A percentile compares a stretch with the other conserved stretches of the same genome.
These are phyloP conservation scores for Otolemur crassicaudatus DNA, from an alignment of 2,797 vertebrate species.

Conservation along the genomic window DNA sequence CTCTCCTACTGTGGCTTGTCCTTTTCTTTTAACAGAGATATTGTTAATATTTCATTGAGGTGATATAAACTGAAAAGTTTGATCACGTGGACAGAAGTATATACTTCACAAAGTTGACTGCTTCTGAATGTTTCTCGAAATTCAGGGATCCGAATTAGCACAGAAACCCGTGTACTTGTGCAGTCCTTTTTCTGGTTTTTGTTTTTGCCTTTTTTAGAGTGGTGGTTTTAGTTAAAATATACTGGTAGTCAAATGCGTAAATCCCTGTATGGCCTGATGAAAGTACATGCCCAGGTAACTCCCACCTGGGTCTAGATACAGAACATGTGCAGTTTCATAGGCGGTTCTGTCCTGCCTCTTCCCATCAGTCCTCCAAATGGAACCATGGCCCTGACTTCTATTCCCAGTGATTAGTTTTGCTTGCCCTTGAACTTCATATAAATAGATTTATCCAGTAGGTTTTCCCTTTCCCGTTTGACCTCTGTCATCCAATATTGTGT, in stretches of 20 bases:
- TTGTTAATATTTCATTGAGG: neutral
- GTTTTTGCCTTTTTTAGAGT: too few relatives aligned
- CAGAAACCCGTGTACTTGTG: neutral
- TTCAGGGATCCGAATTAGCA: neutral
- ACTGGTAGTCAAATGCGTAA: neutral
- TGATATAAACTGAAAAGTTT: neutral
- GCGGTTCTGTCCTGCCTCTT: neutral
- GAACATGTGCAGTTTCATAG: neutral
- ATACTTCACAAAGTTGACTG: neutral
- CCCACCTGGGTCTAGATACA: neutral
- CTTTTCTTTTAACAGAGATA: neutral
- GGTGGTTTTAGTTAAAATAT: neutral
- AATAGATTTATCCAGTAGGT: neutral
- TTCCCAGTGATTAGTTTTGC: neutral
- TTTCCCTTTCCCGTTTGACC: neutral
- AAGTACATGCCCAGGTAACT: neutral
- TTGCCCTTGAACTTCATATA: neutral
- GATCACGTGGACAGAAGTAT: neutral
- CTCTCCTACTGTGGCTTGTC: neutral
- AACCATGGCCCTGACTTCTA: neutral
- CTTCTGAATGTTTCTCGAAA: neutral
- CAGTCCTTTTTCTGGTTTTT: neutral
- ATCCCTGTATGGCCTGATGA: neutral
- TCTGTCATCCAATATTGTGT: rapidly evolving
- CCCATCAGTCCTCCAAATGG: neutral